Evolutionary conservation across 2,888 invertebrate genomes (phyloP), one percentile per base, ranked within the genome.

Genomic region (Criorhina ranunculi): DNA sequence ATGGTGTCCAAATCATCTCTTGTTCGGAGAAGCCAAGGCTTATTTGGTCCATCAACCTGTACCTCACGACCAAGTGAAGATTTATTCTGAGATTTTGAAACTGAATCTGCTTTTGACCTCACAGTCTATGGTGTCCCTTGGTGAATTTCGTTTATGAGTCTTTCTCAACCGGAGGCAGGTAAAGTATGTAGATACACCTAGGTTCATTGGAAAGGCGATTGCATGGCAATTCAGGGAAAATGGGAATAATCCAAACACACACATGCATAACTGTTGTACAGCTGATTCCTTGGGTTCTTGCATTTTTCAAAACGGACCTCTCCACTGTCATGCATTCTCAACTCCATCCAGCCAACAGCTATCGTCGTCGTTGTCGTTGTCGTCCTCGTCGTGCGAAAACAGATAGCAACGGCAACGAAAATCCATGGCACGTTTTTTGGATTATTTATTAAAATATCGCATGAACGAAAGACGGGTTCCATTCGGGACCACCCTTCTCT

Each of bases 381-480:
- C 73, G 46, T 66, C 70, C 24, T 3, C 55, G 51, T 66, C 70
- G 75, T 86, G 82, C 86, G 79, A 83, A 79, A 86, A 79, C 79
- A 85, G 76, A 83, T 78, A 72, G 86, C 51, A 78, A 70, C 75
- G 72, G 64, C 77, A 24, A 24, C 24, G 86, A 82, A 78, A 83
- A 86, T 75, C 83, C 86, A 83, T 73, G 70, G 86, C 78, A 83
- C 83, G 75, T 83, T 79, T 76, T 81, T 77, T 72, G 66, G 86
- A 78, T 83, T 86, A 83, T 86, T 86, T 86, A 78, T 86, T 78
- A 81, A 82, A 82, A 85, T 85, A 85, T 85, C 80, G 80, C 85
- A 85, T 85, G 75, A 80, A 76, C 79, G 79, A 83, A 46, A 79
- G 83, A 83, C 55, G 73, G 60, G 67, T 73, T 73, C 73, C 72